A percentile compares a stretch with the other conserved stretches of the same genome.
These are phyloP conservation scores for Diadegma fenestrale DNA, from an alignment of 2,888 invertebrate genomes.

Conservation along the genomic window DNA sequence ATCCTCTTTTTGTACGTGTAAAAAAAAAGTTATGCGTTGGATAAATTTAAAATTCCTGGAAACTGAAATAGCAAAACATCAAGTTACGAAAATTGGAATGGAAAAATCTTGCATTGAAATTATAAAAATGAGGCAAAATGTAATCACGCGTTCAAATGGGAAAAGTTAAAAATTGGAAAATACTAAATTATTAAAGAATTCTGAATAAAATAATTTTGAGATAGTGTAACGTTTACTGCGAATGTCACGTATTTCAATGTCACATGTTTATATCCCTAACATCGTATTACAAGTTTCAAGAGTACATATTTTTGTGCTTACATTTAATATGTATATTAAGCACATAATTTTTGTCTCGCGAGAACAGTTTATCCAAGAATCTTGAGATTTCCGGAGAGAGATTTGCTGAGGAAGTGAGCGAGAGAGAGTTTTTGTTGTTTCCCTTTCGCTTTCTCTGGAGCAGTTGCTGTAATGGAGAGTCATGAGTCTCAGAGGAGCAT, in stretches of 20 bases:
- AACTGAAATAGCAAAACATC: not conserved
- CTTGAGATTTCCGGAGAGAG: conserved; percentile 27
- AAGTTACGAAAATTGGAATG: no score
- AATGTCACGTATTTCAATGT: not conserved
- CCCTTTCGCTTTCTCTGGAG: conserved; percentile 23
- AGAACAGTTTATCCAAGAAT: conserved; percentile 64
- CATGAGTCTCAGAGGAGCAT: conserved; percentile 67
- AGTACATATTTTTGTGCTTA: conserved; percentile 1
- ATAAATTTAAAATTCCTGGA: not conserved
- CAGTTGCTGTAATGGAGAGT: conserved; percentile 67
- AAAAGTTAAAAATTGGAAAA: no score
- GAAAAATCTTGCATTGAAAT: no score
- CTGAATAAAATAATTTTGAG: no score
- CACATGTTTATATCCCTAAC: not conserved
- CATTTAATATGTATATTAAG: conserved; percentile 41
- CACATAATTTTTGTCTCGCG: conserved; percentile 33
- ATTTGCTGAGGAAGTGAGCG: not conserved
- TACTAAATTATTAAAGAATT: no score
- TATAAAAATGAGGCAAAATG: not conserved
- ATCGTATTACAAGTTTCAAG: not conserved
- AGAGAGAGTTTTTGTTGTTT: conserved; percentile 1
- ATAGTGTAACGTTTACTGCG: no score
- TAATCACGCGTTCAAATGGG: no score
- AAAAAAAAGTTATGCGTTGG: not conserved
- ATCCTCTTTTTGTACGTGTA: not conserved